Conservation (phyloP, 2,797 vertebrate genomes). For the Periparus ater region DNA sequence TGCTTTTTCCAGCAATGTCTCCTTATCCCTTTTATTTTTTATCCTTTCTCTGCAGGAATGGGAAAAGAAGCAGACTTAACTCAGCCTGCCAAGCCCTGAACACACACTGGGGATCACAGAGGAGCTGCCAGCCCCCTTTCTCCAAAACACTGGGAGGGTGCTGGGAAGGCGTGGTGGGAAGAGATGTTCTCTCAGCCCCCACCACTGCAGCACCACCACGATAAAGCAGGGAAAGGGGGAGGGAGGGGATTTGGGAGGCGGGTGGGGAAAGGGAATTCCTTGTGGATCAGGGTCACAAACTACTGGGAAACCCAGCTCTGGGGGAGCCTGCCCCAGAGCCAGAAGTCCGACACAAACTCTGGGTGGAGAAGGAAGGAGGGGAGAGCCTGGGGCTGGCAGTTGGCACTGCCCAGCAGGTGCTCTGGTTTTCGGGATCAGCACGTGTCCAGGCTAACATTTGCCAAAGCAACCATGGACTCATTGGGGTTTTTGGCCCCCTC, state of each 20-base stretch:
- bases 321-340: background rate
- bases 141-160: background rate
- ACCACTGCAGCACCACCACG: background rate
- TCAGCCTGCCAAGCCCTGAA: background rate
- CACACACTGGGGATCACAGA: background rate
- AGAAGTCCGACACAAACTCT: fast-evolving
- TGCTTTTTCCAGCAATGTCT: fast-evolving
- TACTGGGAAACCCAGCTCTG: background rate
- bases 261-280: constrained; percentile 38
- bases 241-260: background rate
- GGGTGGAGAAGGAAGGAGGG: background rate
- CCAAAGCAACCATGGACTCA: background rate
- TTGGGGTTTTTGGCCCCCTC: background rate
- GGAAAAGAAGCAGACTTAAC: constrained; percentile 92
- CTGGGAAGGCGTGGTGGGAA: background rate
- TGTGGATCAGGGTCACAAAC: background rate
- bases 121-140: constrained; percentile 31
- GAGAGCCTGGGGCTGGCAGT: background rate
- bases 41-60: constrained; percentile 84
- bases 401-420: background rate
- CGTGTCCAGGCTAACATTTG: background rate
- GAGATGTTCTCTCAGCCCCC: background rate
- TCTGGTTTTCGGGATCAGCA: fast-evolving
- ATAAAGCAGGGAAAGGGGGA: background rate
- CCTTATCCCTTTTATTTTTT: background rate